Conservation (phyloP, 1,140 invertebrate species). For the Drosophila lacteicornis region DNA sequence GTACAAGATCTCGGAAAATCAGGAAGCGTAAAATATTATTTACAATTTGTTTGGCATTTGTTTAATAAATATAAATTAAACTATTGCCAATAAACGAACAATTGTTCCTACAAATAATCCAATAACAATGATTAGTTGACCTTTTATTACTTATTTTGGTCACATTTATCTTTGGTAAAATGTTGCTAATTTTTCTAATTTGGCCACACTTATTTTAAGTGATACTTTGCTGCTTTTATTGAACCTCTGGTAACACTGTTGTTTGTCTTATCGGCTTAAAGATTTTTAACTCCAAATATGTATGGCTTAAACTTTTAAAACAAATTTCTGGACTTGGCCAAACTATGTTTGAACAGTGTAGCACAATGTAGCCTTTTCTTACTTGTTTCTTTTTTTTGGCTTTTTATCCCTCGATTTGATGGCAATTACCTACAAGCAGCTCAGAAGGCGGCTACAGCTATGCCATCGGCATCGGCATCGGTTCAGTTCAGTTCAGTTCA, state of each 20-base stretch:
- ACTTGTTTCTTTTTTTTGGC: slow-evolving; percentile 14
- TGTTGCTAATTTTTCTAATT: no score
- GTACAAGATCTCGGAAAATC: no score
- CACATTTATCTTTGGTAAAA: background rate
- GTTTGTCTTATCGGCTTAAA: background rate
- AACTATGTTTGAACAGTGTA: slow-evolving; percentile 5
- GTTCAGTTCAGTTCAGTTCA: slow-evolving; percentile 18
- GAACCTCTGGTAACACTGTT: background rate
- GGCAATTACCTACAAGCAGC: slow-evolving; percentile 50
- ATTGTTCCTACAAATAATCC: background rate
- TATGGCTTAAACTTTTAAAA: background rate
- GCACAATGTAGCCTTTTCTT: slow-evolving; percentile 31
- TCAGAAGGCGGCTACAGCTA: slow-evolving; percentile 12
- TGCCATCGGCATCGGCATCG: slow-evolving; percentile 16
- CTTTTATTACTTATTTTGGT: background rate
- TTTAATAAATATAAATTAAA: no score
- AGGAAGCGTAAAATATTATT: background rate
- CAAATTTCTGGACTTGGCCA: background rate
- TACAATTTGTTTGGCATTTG: background rate
- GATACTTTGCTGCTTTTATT: no score
- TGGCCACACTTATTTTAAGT: no score
- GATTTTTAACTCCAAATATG: no score
- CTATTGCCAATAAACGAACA: no score
- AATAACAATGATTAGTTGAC: background rate
- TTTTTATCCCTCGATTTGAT: slow-evolving; percentile 58